Evolutionary conservation across 2,113 vertebrate genomes (phyloP).

Genomic region (Lasiurus borealis): DNA sequence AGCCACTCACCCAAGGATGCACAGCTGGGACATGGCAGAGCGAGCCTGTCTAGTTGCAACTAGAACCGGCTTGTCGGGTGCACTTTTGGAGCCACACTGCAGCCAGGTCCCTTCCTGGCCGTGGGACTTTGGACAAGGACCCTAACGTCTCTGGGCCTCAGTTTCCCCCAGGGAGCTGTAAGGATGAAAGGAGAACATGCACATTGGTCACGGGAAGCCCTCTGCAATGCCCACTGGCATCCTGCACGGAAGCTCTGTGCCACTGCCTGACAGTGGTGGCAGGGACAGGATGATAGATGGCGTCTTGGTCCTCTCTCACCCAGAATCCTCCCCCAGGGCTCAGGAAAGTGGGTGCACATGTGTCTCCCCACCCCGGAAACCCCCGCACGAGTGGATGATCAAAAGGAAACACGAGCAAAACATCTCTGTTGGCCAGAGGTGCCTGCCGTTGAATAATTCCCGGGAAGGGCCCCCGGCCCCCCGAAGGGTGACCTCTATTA

Average conservation of each 20-base stretch:
- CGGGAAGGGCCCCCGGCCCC: neutral
- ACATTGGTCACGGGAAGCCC: fast-evolving
- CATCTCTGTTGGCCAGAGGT: fast-evolving
- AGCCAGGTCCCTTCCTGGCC: neutral
- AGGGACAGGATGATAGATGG: neutral
- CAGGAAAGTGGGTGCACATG: neutral
- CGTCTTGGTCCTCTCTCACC: neutral
- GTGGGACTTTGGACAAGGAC: neutral
- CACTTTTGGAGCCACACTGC: neutral
- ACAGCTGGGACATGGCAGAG: neutral
- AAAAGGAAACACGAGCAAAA: conserved; percentile 34
- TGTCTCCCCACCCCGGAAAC: neutral
- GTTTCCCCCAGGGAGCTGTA: neutral
- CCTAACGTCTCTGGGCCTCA: neutral
- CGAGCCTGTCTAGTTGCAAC: neutral
- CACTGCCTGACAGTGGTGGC: too few relatives aligned
- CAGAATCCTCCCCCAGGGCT: neutral
- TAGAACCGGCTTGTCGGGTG: neutral
- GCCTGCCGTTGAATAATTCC: conserved; percentile 44
- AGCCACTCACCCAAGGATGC: neutral
- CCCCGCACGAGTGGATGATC: fast-evolving
- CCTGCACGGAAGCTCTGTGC: fast-evolving
- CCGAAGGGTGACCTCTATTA: conserved; percentile 45
- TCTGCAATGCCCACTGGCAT: fast-evolving
- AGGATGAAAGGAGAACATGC: neutral